Percentiles rank a stretch among this genome's conserved stretches.
Conservation (phyloP, 2,888 invertebrate species). For the Drosophila sordidula region DNA sequence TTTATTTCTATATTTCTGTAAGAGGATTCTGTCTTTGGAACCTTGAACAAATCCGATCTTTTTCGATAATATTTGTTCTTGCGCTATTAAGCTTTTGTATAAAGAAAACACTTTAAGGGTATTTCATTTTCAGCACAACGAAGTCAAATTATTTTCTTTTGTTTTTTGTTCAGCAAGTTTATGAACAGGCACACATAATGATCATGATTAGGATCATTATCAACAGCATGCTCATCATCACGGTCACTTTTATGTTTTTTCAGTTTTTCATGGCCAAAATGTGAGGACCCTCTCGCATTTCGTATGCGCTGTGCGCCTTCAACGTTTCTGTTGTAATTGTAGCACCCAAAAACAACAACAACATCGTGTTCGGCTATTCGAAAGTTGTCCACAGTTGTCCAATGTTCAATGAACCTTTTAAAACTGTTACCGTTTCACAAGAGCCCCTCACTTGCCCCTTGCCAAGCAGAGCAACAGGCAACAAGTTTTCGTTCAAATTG, state of each 20-base stretch:
- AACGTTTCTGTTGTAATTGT: constrained; percentile 58
- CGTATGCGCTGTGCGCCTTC: constrained; percentile 30
- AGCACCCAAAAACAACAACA: constrained; percentile 32
- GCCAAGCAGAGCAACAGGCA: not conserved
- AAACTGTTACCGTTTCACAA: constrained; percentile 58
- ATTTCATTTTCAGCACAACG: no score
- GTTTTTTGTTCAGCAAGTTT: constrained; percentile 34
- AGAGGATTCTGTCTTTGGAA: no score
- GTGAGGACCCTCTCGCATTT: constrained; percentile 35
- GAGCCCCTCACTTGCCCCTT: constrained; percentile 3
- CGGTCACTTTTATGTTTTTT: constrained; percentile 47
- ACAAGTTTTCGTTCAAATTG: constrained; percentile 17
- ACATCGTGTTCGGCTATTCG: constrained; percentile 54
- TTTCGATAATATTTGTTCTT: no score
- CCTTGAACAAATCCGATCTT: no score
- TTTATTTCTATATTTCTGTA: no score
- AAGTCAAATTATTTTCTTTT: no score
- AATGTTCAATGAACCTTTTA: constrained; percentile 71
- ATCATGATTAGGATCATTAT: constrained; percentile 11
- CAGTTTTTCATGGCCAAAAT: constrained; percentile 59
- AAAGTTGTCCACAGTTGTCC: constrained; percentile 65
- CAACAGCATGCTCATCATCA: constrained; percentile 28
- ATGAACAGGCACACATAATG: constrained; percentile 20
- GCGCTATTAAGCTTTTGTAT: no score
- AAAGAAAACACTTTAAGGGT: no score